Evolutionary conservation across 1,140 invertebrate species (phyloP).

Genomic region (Cherax destructor): DNA sequence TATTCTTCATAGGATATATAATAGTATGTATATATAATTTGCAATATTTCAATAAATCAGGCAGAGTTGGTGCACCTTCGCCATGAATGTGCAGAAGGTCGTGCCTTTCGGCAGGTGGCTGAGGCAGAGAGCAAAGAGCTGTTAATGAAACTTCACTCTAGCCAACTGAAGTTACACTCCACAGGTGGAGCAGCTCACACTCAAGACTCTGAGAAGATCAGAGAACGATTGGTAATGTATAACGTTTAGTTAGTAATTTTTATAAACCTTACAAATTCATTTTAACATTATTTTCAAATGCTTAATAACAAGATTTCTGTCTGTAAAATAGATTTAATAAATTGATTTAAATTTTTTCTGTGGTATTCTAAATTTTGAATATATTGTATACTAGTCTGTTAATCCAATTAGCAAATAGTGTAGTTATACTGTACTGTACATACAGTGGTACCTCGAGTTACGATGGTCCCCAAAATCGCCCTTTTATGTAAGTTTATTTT

Average conservation of each 20-base stretch:
- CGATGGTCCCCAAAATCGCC: no score
- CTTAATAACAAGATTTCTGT: neutral
- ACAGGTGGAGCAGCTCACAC: constrained; percentile 73
- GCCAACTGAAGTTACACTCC: constrained; percentile 78
- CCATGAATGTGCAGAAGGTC: constrained; percentile 82
- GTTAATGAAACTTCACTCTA: constrained; percentile 81
- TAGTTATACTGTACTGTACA: no score
- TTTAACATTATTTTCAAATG: neutral
- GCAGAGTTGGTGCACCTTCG: constrained; percentile 85
- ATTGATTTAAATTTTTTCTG: no score
- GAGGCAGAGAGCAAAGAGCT: constrained; percentile 82
- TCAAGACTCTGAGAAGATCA: constrained; percentile 78
- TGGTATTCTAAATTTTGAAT: no score
- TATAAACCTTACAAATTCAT: neutral
- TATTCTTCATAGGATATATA: no score
- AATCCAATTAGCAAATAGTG: no score
- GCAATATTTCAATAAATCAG: constrained; percentile 75
- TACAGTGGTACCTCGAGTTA: no score
- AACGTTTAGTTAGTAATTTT: constrained; percentile 47
- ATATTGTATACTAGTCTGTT: no score
- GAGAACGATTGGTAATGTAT: constrained; percentile 77
- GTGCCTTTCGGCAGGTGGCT: constrained; percentile 79
- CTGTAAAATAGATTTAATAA: no score
- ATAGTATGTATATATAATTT: no score
- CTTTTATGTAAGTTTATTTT: no score